Conservation (phyloP, 2,888 invertebrate genomes). For the Epinotia nisella region DNA sequence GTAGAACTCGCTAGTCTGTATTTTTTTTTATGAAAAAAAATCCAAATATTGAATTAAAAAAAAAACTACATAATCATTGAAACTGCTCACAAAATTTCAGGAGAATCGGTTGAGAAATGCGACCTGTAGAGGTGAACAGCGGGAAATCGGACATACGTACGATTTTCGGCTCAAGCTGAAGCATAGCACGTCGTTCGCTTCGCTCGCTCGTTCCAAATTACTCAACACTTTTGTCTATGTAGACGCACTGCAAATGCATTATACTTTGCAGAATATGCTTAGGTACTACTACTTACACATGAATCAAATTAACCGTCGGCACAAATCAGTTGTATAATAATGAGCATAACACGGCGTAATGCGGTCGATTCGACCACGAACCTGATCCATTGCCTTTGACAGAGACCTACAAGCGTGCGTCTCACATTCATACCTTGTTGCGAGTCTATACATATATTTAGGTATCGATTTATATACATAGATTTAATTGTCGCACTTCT, state of each 20-base stretch:
- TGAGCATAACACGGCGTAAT: constrained; percentile 15
- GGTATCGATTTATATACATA: background rate
- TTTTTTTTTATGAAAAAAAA: too few relatives aligned
- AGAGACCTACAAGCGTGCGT: constrained; percentile 22
- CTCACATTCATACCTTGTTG: constrained; percentile 1
- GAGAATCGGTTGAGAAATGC: too few relatives aligned
- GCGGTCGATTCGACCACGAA: constrained; percentile 37
- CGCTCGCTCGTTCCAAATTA: too few relatives aligned
- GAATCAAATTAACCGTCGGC: background rate
- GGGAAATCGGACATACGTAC: too few relatives aligned
- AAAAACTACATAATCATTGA: too few relatives aligned
- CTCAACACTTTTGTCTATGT: background rate
- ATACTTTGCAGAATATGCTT: background rate
- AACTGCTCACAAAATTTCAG: too few relatives aligned
- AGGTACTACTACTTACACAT: background rate
- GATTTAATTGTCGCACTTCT: too few relatives aligned
- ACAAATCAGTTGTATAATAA: background rate
- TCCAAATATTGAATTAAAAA: too few relatives aligned
- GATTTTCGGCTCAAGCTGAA: too few relatives aligned
- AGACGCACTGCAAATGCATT: background rate
- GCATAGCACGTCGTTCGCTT: too few relatives aligned
- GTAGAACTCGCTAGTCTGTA: too few relatives aligned
- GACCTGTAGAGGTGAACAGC: too few relatives aligned
- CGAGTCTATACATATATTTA: background rate
- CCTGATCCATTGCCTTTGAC: constrained; percentile 35